Evolutionary conservation across 2,888 invertebrate species (phyloP), one percentile per base, ranked within the genome.

Genomic region (Mythimna lalbum): DNA sequence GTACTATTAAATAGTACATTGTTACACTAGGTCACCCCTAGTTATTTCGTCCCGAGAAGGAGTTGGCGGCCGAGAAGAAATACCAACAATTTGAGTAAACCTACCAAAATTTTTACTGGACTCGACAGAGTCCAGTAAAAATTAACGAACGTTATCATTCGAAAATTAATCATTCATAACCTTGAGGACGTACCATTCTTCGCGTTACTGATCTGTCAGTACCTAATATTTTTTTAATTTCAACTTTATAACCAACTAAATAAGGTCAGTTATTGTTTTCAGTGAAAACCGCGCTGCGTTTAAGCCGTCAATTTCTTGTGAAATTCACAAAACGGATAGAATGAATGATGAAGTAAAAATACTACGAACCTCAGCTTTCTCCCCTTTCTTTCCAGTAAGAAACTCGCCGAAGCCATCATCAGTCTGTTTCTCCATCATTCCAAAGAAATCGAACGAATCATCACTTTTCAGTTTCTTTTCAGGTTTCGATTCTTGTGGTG

Each of bases 401-500:
- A 96, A 96, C 82, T 96, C 96, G 1, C 96, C 96, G 67, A 96
- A 96, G 12, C 91, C 86, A 66, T 95, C 95, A 65, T 95, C 95
- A 2, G 89, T 85, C 56, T 86, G 92, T 93, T 96, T 98, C 97
- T 90, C 95, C 95, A 93, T 92, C 93, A 95, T 91, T n/a, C 96
- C 95, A 77, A 96, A 96, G 90, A 96, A 95, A 76, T 98, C 98
- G 56, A 97, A 96, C 1, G 97, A 96, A 87, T 96, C 97, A 39
- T 92, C 92, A 71, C 85, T 92, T 79, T 93, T 92, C 27, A 95
- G 68, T 67, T 93, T 93, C 67, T 88, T 90, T 70, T 90, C 91
- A 0, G 76, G 43, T 56, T 82, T 85, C 9, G 83, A 68, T 66
- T 87, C 76, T 63, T 80, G 73, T 43, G 84, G 52, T 3, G 67